Evolutionary conservation across 2,888 invertebrate genomes (phyloP).

Genomic region (Plusia festucae): DNA sequence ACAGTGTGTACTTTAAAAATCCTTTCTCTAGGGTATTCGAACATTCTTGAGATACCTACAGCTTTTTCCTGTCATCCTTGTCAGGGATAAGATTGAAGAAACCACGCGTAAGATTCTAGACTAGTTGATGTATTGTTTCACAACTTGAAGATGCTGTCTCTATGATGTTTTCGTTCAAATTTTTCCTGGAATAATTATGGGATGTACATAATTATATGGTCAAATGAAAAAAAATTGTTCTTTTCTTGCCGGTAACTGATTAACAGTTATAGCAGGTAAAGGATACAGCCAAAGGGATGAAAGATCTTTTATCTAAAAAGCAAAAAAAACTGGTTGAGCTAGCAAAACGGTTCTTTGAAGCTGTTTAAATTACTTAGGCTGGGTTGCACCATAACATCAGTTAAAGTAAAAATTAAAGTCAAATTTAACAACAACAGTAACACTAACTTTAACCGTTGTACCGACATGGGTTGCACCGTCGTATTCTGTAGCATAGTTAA

Average conservation of each 20-base stretch:
- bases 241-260: background rate
- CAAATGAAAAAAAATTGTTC: background rate
- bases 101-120: slow-evolving; percentile 28
- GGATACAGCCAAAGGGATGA: background rate
- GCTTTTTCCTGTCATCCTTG: slow-evolving; percentile 38
- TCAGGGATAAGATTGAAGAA: slow-evolving; percentile 8
- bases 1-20: slow-evolving; percentile 23
- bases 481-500: too few species aligned
- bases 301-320: background rate
- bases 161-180: background rate
- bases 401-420: too few species aligned
- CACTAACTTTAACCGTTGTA: too few species aligned
- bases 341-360: background rate
- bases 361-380: background rate
- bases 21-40: slow-evolving; percentile 21
- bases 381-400: too few species aligned
- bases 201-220: too few species aligned
- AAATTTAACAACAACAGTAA: too few species aligned
- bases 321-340: background rate
- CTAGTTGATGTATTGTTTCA: slow-evolving; percentile 32
- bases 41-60: slow-evolving; percentile 22
- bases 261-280: background rate
- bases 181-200: background rate
- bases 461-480: too few species aligned
- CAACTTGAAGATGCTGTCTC: slow-evolving; percentile 3